Conservation (phyloP, 2,888 invertebrate genomes). For the Laspeyria flexula region DNA sequence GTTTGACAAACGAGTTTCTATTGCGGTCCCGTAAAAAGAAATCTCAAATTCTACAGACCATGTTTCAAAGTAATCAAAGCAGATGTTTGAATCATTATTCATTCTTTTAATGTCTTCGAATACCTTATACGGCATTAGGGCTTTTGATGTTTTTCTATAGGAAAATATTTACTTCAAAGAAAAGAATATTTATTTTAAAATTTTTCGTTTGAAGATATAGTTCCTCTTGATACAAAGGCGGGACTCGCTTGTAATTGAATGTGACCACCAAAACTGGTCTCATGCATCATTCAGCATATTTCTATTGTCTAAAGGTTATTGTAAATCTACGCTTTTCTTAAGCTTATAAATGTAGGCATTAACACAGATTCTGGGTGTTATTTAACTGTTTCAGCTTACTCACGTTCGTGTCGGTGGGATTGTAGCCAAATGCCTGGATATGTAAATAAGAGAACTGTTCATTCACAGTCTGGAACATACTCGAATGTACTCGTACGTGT, state of each 20-base stretch:
- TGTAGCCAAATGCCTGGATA: slow-evolving; percentile 49
- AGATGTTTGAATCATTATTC: not conserved
- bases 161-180: slow-evolving; percentile 1
- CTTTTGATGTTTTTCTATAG: not conserved
- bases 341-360: slow-evolving; percentile 46
- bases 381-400: slow-evolving; percentile 42
- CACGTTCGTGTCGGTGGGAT: slow-evolving; percentile 48
- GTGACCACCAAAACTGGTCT: slow-evolving; percentile 4
- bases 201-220: not conserved
- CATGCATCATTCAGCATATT: slow-evolving; percentile 11
- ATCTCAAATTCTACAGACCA: not conserved
- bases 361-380: slow-evolving; percentile 55
- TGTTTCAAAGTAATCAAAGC: not conserved
- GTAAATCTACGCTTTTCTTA: too few relatives aligned
- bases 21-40: not conserved
- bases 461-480: not conserved
- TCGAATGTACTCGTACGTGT: not conserved
- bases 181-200: slow-evolving; percentile 28
- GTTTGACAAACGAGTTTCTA: slow-evolving; percentile 22
- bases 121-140: not conserved
- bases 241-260: slow-evolving; percentile 16
- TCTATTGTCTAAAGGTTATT: too few relatives aligned
- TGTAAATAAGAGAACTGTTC: not conserved
- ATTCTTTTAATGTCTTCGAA: not conserved
- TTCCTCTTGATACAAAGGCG: slow-evolving; percentile 1